Percentiles rank a stretch among this genome's conserved stretches.
phyloP scores from a whole-genome alignment of 2,113 vertebrate species.

The Ariopsis seemanni region DNA sequence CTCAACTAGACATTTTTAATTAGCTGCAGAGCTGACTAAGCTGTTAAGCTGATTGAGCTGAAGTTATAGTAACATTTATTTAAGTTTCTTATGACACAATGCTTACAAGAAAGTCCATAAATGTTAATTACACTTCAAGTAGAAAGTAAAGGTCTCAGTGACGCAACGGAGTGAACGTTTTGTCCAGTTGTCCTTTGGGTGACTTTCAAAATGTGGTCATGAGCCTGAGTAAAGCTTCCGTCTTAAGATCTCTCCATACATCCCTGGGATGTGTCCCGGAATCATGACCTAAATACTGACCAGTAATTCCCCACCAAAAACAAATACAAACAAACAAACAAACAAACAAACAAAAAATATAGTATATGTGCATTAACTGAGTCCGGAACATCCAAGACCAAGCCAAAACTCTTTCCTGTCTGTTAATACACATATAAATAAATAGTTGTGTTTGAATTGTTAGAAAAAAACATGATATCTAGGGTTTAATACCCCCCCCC shows the following conservation, averaged over 20 bases:
- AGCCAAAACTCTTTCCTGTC: background rate
- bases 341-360: background rate
- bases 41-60: constrained; percentile 14
- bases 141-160: background rate
- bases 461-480: constrained; percentile 21
- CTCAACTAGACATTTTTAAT: constrained; percentile 21
- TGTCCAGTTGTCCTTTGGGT: background rate
- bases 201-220: constrained; percentile 2
- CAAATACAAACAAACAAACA: background rate
- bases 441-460: constrained; percentile 3
- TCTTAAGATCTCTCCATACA: constrained; percentile 22
- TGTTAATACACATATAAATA: background rate
- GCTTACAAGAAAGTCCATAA: background rate
- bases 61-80: background rate
- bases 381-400: background rate
- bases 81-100: too few species aligned
- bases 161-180: background rate
- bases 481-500: constrained; percentile 35
- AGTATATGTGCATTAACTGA: background rate
- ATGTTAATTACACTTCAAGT: too few species aligned
- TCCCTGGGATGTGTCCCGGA: constrained; percentile 13
- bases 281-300: constrained; percentile 16
- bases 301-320: constrained; percentile 1
- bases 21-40: constrained; percentile 19
- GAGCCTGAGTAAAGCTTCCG: constrained; percentile 5